Conservation (phyloP, 1,140 invertebrate genomes). For the Neuroterus valhalla region DNA sequence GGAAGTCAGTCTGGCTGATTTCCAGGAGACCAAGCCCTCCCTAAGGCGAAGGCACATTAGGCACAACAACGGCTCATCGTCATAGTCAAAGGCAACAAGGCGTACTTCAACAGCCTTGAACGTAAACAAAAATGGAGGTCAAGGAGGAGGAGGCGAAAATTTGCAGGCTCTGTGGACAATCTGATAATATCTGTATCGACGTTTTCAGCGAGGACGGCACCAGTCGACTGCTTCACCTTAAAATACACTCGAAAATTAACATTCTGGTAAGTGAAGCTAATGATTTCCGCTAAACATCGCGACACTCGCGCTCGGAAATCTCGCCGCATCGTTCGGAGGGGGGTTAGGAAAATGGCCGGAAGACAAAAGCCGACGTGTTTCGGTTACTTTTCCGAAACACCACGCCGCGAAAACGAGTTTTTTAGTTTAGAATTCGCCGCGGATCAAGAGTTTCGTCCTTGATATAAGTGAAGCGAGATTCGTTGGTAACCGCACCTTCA, state of each 20-base stretch:
- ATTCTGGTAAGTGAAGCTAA: slow-evolving; percentile 65
- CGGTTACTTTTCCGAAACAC: background rate
- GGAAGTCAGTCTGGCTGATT: background rate
- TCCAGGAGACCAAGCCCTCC: background rate
- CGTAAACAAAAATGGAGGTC: slow-evolving; percentile 69
- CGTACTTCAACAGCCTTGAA: slow-evolving; percentile 60
- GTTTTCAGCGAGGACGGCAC: slow-evolving; percentile 70
- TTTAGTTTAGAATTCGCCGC: background rate
- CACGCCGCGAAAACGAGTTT: background rate
- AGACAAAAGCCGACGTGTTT: slow-evolving; percentile 23
- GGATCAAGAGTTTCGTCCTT: background rate
- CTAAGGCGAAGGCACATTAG: background rate
- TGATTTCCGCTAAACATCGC: background rate
- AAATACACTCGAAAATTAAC: slow-evolving; percentile 69
- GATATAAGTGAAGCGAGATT: background rate
- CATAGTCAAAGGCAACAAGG: slow-evolving; percentile 35
- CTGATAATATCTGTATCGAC: slow-evolving; percentile 68
- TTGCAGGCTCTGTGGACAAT: slow-evolving; percentile 70
- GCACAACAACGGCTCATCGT: too few species aligned
- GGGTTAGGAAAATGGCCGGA: slow-evolving; percentile 61
- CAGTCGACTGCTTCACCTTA: slow-evolving; percentile 63
- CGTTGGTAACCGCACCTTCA: background rate
- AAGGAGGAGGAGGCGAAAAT: slow-evolving; percentile 64
- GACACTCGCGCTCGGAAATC: slow-evolving; percentile 23
- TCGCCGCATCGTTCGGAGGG: slow-evolving; percentile 42